Evolutionary conservation across 2,888 invertebrate species (phyloP).

Genomic region (Globia sparganii): DNA sequence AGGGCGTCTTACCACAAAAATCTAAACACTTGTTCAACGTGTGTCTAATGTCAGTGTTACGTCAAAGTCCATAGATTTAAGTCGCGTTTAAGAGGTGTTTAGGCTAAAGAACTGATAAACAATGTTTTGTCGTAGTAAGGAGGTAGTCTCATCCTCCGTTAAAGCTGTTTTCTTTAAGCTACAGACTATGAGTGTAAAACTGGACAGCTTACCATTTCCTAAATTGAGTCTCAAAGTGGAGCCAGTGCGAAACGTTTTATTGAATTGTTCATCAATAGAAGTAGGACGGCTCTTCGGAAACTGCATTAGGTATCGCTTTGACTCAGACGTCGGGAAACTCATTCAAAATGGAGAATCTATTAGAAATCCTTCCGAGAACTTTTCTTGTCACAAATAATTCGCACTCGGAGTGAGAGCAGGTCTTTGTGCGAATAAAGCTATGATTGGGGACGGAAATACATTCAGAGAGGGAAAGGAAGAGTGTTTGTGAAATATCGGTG

Average conservation of each 20-base stretch:
- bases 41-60: no score
- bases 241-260: neutral
- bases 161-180: neutral
- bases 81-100: no score
- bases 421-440: conserved; percentile 16
- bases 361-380: conserved; percentile 16
- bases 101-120: no score
- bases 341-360: conserved; percentile 43
- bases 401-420: conserved; percentile 6
- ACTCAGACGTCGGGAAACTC: conserved; percentile 6
- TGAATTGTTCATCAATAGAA: neutral
- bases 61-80: no score
- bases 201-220: neutral
- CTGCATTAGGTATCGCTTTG: conserved; percentile 12
- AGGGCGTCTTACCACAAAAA: no score
- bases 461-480: neutral
- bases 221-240: neutral
- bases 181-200: neutral
- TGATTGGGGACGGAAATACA: conserved; percentile 19
- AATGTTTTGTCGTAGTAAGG: no score
- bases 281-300: neutral
- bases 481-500: neutral
- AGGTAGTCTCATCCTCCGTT: neutral
- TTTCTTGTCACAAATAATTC: conserved; percentile 30
- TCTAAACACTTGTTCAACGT: no score